These are phyloP conservation scores for Rhopalosiphum nymphaeae DNA, from an alignment of 2,888 invertebrate species.

Conservation along the genomic window DNA sequence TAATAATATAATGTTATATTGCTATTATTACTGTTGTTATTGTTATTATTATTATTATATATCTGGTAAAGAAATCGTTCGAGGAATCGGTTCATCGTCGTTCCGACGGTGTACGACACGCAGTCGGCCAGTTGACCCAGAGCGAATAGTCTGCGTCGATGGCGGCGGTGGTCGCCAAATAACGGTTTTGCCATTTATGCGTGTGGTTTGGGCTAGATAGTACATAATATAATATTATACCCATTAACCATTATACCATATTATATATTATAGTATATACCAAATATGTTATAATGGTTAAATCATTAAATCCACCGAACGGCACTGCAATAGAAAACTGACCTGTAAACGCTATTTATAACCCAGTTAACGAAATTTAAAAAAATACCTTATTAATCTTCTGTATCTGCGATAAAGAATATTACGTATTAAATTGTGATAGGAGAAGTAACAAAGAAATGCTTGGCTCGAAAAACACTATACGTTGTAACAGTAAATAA, in stretches of 20 bases:
- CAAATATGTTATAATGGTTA: not conserved
- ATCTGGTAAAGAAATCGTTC: slow-evolving; percentile 20
- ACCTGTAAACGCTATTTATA: not conserved
- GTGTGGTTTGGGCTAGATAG: slow-evolving; percentile 48
- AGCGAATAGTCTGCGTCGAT: slow-evolving; percentile 25
- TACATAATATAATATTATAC: not conserved
- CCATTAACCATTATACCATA: not conserved
- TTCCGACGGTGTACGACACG: not conserved
- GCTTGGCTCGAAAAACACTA: not conserved
- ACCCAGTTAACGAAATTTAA: not conserved
- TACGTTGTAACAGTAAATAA: not conserved
- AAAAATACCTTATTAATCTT: not conserved
- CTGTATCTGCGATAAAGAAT: not conserved
- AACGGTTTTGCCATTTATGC: slow-evolving; percentile 50
- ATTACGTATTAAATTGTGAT: not conserved
- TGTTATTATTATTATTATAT: slow-evolving; percentile 9
- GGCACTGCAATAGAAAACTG: not conserved
- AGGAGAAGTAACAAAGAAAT: not conserved
- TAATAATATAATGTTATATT: slow-evolving; percentile 1
- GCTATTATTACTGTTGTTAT: slow-evolving; percentile 15
- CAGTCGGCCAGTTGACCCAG: slow-evolving; percentile 55
- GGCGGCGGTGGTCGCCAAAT: slow-evolving; percentile 51
- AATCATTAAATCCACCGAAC: not conserved
- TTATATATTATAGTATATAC: not conserved
- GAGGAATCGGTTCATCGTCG: slow-evolving; percentile 2